Evolutionary conservation across 2,113 vertebrate species (phyloP).

Genomic region (Cacatua alba): DNA sequence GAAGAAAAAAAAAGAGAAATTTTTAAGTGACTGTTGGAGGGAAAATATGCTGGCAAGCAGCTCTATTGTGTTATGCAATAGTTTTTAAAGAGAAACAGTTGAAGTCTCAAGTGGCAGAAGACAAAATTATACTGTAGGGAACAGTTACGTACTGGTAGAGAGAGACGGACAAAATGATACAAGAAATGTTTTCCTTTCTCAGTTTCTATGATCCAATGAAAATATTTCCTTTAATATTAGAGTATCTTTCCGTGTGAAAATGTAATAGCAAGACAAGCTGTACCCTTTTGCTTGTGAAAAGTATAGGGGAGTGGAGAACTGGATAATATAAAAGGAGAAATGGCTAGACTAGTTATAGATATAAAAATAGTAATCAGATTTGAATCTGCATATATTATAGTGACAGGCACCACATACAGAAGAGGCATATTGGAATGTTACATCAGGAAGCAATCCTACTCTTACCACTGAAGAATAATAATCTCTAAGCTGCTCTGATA

Average conservation of each 20-base stretch:
- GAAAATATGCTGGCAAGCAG: background rate
- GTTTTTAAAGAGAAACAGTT: background rate
- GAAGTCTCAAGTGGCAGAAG: background rate
- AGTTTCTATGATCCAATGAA: background rate
- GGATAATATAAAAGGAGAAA: background rate
- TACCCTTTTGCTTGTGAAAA: background rate
- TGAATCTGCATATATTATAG: slow-evolving; percentile 2
- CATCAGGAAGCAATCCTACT: background rate
- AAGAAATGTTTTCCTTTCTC: background rate
- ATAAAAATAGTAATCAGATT: slow-evolving; percentile 14
- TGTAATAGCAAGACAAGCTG: background rate
- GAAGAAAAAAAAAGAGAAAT: background rate
- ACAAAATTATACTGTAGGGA: background rate
- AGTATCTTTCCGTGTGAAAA: background rate
- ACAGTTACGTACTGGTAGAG: background rate
- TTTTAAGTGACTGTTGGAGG: background rate
- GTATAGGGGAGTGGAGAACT: background rate
- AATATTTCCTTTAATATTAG: background rate
- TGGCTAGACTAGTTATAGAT: background rate
- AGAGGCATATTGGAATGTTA: background rate
- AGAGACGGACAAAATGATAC: background rate
- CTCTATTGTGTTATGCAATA: background rate
- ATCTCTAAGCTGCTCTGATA: background rate
- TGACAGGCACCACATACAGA: background rate
- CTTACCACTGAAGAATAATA: slow-evolving; percentile 11